Conservation (phyloP, 2,113 vertebrate species). For the Castor canadensis region DNA sequence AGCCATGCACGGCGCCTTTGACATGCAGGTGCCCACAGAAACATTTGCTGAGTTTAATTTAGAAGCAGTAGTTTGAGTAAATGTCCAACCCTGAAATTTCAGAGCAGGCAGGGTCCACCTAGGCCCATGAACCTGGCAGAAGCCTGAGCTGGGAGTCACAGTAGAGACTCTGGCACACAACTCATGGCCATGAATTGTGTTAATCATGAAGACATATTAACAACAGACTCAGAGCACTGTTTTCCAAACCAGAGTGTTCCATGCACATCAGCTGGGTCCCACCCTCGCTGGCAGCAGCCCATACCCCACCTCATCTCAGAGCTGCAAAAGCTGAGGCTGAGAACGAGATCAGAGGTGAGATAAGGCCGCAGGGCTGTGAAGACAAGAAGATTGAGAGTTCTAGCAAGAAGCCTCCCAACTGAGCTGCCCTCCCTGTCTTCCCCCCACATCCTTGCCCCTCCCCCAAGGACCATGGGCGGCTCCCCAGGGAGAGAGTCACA, state of each 20-base stretch:
- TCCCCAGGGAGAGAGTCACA: not conserved
- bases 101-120: accelerated
- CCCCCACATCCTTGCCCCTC: not conserved
- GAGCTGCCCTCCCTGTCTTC: not conserved
- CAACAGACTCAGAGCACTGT: accelerated
- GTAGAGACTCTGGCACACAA: not conserved
- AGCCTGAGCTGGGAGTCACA: not conserved
- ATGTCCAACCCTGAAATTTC: accelerated
- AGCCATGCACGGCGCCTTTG: accelerated
- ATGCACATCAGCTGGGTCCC: accelerated
- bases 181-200: no score
- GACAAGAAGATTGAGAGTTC: accelerated
- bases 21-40: accelerated
- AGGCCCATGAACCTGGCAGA: accelerated
- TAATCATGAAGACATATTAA: accelerated
- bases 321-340: accelerated
- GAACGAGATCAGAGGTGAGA: not conserved
- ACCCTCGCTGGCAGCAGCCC: accelerated
- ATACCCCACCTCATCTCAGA: accelerated
- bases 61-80: accelerated
- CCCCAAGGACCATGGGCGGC: accelerated
- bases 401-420: accelerated
- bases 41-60: accelerated
- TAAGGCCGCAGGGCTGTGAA: accelerated
- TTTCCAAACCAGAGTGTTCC: not conserved